phyloP scores from a whole-genome alignment of 2,113 vertebrate species.

The Gulo gulo region DNA sequence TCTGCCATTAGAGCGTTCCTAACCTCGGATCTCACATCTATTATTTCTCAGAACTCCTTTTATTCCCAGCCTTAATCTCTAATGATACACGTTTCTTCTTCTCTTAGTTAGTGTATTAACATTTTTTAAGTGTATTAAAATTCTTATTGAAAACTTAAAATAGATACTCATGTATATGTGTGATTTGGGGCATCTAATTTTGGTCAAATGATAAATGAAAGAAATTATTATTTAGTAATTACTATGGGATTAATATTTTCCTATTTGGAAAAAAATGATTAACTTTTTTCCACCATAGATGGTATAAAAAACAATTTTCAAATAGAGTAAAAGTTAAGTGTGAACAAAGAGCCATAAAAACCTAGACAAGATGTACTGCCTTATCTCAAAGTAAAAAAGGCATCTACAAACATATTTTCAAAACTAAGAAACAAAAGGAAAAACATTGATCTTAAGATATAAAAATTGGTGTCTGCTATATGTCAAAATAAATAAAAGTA shows the following conservation, averaged over 20 bases:
- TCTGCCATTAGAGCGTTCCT: background rate
- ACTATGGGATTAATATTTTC: background rate
- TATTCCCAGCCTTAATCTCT: background rate
- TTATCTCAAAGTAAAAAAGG: background rate
- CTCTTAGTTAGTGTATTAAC: background rate
- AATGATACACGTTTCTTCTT: background rate
- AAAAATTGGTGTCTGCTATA: background rate
- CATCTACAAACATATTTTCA: background rate
- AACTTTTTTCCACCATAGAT: background rate
- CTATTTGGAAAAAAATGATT: background rate
- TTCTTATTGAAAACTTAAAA: background rate
- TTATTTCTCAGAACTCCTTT: background rate
- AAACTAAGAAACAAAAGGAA: background rate
- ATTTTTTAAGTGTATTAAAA: background rate
- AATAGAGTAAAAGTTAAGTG: background rate
- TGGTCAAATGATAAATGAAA: slow-evolving; percentile 2
- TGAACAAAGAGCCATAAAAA: background rate
- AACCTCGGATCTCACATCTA: background rate
- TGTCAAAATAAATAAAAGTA: background rate
- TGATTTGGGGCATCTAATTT: background rate
- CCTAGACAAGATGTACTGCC: background rate
- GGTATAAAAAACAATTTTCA: background rate
- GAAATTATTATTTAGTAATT: background rate
- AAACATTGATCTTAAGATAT: background rate
- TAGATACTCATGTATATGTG: background rate